Conservation (phyloP, 2,797 vertebrate genomes). For the Spheniscus humboldti region DNA sequence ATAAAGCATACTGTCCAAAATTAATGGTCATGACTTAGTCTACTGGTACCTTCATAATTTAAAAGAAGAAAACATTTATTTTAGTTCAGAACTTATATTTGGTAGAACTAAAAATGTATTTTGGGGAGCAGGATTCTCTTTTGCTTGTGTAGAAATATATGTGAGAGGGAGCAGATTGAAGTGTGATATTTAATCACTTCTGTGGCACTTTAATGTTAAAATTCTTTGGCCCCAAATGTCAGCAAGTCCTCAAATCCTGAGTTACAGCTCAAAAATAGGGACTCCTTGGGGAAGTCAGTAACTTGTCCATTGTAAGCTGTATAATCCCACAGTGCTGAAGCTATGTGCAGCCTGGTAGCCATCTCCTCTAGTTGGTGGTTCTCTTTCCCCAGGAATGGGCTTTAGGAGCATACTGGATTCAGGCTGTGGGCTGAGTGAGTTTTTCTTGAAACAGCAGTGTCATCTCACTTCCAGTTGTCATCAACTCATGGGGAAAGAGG, state of each 20-base stretch:
- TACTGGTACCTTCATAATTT: background rate
- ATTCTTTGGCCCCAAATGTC: background rate
- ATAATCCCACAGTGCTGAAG: background rate
- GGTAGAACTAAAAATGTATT: background rate
- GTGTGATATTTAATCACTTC: background rate
- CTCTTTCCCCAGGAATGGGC: background rate
- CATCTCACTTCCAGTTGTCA: background rate
- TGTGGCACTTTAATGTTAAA: background rate
- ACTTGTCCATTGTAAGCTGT: background rate
- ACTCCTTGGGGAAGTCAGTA: background rate
- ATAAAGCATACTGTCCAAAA: background rate
- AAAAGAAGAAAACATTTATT: background rate
- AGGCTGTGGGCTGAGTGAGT: background rate
- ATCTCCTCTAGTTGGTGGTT: background rate
- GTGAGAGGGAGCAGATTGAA: background rate
- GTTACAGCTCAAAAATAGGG: background rate
- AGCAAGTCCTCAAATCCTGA: background rate
- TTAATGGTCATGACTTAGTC: background rate
- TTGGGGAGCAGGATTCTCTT: background rate
- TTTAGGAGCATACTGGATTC: background rate
- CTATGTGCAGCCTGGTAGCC: background rate
- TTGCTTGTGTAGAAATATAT: background rate
- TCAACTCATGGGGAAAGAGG: accelerated
- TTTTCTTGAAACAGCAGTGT: background rate
- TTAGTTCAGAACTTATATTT: background rate